Evolutionary conservation across 2,797 vertebrate genomes (phyloP).

Genomic region (Melanotaenia parkinsoni): DNA sequence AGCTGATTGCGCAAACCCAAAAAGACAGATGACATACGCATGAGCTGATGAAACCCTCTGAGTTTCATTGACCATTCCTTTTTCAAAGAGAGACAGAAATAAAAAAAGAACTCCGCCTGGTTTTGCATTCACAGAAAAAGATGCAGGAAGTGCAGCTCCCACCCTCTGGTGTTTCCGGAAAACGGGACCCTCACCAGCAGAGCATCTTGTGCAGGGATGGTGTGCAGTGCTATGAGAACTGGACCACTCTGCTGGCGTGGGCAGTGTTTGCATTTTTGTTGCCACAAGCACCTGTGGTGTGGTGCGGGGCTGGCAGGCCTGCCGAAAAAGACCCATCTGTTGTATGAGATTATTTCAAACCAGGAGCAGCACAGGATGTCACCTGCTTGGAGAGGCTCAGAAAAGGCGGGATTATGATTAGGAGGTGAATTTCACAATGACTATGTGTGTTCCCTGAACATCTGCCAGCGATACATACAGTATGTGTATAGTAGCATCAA

Average conservation of each 20-base stretch:
- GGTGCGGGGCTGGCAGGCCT: constrained; percentile 63
- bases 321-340: constrained; percentile 77
- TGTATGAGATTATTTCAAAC: constrained; percentile 78
- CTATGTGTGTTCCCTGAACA: constrained; percentile 19
- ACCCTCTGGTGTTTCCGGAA: constrained; percentile 35
- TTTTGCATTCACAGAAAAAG: constrained; percentile 1
- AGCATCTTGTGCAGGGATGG: constrained; percentile 16
- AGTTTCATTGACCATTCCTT: background rate
- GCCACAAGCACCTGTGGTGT: constrained; percentile 64
- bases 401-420: constrained; percentile 62
- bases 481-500: constrained; percentile 3
- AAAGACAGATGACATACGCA: no score
- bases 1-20: no score
- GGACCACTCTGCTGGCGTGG: constrained; percentile 62
- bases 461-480: constrained; percentile 16
- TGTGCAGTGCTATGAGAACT: constrained; percentile 59
- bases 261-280: constrained; percentile 56
- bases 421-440: constrained; percentile 46
- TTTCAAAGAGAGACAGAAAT: background rate
- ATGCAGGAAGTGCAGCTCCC: constrained; percentile 32
- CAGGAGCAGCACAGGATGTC: constrained; percentile 73
- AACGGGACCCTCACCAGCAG: constrained; percentile 5
- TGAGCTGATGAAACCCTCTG: no score
- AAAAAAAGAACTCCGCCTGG: background rate
- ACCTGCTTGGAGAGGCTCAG: constrained; percentile 73